Percentiles rank a stretch among this genome's conserved stretches.
phyloP scores from a whole-genome alignment of 2,888 invertebrate genomes.

The Iphiclides podalirius region DNA sequence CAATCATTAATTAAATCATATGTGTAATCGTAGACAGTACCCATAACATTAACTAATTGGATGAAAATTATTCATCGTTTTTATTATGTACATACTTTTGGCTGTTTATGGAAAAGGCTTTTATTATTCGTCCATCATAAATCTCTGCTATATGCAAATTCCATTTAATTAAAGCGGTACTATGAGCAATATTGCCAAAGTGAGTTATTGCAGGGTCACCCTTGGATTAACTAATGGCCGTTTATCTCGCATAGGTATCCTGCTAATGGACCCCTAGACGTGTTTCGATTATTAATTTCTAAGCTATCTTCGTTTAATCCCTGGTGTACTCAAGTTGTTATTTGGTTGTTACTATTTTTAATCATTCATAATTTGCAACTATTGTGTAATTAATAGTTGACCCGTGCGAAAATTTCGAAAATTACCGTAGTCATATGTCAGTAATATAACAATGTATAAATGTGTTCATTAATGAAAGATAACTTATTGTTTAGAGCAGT shows the following conservation, averaged over 20 bases:
- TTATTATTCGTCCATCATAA: slow-evolving; percentile 48
- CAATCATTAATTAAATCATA: too few species aligned
- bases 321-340: too few species aligned
- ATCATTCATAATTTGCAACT: too few species aligned
- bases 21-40: too few species aligned
- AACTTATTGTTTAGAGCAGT: too few species aligned
- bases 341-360: too few species aligned
- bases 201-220: slow-evolving; percentile 70
- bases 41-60: too few species aligned
- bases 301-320: slow-evolving; percentile 18
- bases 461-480: too few species aligned
- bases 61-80: not conserved
- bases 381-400: too few species aligned
- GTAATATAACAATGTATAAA: too few species aligned
- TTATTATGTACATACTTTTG: slow-evolving; percentile 29
- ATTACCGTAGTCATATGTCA: too few species aligned
- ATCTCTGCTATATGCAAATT: slow-evolving; percentile 78
- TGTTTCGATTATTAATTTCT: slow-evolving; percentile 60
- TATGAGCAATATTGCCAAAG: slow-evolving; percentile 68
- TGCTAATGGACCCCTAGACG: slow-evolving; percentile 51
- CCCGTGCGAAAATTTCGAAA: too few species aligned
- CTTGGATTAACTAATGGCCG: slow-evolving; percentile 77
- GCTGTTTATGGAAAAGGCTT: slow-evolving; percentile 14
- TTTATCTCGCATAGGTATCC: slow-evolving; percentile 74
- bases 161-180: slow-evolving; percentile 78